Evolutionary conservation across 2,113 vertebrate species (phyloP).

Genomic region (Lepisosteus oculatus): DNA sequence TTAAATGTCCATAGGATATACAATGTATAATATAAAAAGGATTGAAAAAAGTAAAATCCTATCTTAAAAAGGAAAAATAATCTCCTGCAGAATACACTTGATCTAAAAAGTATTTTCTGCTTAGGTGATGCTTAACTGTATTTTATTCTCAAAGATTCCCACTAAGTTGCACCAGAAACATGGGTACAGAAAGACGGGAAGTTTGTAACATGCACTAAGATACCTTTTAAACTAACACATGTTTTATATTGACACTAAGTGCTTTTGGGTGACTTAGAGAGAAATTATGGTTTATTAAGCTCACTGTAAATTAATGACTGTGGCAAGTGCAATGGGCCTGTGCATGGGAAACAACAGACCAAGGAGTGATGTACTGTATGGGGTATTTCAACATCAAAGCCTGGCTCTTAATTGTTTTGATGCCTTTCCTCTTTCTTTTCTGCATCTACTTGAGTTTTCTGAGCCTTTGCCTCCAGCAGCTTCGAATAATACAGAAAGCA

Average conservation of each 20-base stretch:
- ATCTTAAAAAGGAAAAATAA: too few relatives aligned
- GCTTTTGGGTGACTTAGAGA: conserved; percentile 37
- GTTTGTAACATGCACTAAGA: conserved; percentile 13
- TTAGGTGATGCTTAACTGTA: neutral
- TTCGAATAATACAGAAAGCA: too few relatives aligned
- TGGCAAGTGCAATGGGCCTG: conserved; percentile 8
- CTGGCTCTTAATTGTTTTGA: neutral
- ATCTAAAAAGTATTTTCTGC: neutral
- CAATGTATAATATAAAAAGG: too few relatives aligned
- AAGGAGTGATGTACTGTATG: neutral
- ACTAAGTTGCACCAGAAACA: neutral
- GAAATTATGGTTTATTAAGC: conserved; percentile 36
- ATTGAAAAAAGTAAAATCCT: too few relatives aligned
- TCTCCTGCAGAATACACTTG: too few relatives aligned
- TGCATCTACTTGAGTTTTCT: too few relatives aligned
- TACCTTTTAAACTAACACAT: conserved; percentile 28
- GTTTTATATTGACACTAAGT: conserved; percentile 39
- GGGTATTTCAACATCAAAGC: neutral
- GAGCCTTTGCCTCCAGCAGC: too few relatives aligned
- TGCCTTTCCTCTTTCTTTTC: neutral
- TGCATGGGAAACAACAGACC: neutral
- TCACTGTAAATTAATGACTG: conserved; percentile 30
- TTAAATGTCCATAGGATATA: too few relatives aligned
- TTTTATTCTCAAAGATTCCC: neutral
- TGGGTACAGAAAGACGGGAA: neutral